Conservation (phyloP, 2,797 vertebrate species). For the Sebastes trivittatus region DNA sequence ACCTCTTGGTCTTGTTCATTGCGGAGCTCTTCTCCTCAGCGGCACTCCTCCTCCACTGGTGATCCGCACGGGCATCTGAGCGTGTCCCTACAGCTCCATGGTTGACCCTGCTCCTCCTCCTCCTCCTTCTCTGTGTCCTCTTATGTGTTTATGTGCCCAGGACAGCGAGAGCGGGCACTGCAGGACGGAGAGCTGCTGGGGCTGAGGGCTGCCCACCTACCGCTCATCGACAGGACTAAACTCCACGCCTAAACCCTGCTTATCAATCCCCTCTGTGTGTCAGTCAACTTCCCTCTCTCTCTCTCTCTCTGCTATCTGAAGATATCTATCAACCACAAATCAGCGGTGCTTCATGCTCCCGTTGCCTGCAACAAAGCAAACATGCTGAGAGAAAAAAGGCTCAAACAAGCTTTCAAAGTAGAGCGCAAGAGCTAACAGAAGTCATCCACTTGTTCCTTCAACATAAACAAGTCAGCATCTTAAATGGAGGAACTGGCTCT, state of each 20-base stretch:
- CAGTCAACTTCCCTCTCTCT: constrained; percentile 22
- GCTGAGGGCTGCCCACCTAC: constrained; percentile 45
- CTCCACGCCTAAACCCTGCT: constrained; percentile 42
- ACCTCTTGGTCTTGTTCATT: constrained; percentile 87
- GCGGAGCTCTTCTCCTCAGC: constrained; percentile 71
- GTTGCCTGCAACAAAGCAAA: constrained; percentile 19
- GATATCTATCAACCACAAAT: constrained; percentile 50
- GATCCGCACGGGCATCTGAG: constrained; percentile 72
- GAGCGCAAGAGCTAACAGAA: constrained; percentile 22
- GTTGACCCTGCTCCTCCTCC: constrained; percentile 59
- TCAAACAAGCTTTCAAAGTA: constrained; percentile 21
- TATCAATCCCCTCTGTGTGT: constrained; percentile 32
- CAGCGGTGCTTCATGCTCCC: constrained; percentile 7
- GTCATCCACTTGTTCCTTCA: constrained; percentile 54
- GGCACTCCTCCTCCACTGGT: constrained; percentile 71
- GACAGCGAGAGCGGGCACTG: constrained; percentile 34
- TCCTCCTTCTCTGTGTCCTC: constrained; percentile 51
- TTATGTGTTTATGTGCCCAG: constrained; percentile 50
- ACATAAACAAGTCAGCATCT: constrained; percentile 79
- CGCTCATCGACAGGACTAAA: constrained; percentile 49
- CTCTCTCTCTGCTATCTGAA: constrained; percentile 38
- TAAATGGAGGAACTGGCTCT: constrained; percentile 85
- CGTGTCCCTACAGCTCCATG: constrained; percentile 79
- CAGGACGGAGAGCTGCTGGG: constrained; percentile 47
- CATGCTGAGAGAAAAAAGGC: not conserved